Evolutionary conservation across 2,888 invertebrate species (phyloP), one percentile per base, ranked within the genome.

Genomic region (Scaptodrosophila latifasciaeformis): DNA sequence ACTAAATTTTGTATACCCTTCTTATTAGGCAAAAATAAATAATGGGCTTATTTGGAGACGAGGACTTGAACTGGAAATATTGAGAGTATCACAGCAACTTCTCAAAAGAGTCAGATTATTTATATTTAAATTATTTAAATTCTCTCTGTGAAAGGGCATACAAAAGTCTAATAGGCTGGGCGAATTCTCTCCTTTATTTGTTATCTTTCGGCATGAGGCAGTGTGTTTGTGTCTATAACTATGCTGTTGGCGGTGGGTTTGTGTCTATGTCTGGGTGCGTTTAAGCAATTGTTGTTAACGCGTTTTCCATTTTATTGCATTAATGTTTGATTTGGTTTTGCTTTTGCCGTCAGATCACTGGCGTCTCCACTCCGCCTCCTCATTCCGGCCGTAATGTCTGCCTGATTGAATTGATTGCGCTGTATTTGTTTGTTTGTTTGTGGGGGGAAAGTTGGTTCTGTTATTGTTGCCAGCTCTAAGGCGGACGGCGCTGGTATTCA

Each of bases 291-390:
- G 81, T 67, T 80, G 78, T 81, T 80, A 80, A 81, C 78, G 80
- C 80, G 76, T 80, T 80, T 81, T 78, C 80, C 80, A 81, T 80
- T 81, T 81, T 81, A 81, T 81, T 81, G 76, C 80, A 80, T 80
- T 81, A 81, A 78, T 81, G 74, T 76, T 81, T 81, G 82, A 81
- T 81, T 80, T 68, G 77, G 66, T 74, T 65, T 64, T 62, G 59
- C 68, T 55, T 59, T 44, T 54, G 21, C 50, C 42, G 5, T 29
- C 30, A 24, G n/a, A n/a, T n/a, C n/a, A n/a, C n/a, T n/a, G 24
- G 7, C 24, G 24, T 24, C 7, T 7, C 4, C 24, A 3, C 7
- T 3, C 35, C 15, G 1, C n/a, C 4, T 1, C 46, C 37, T 18
- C 19, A 40, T 34, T 18, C 47, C 15, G 46, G 42, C 44, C 53